Base-by-base conservation (phyloP, 2,797 vertebrate species). In the Macroramphosus scolopax region DNA sequence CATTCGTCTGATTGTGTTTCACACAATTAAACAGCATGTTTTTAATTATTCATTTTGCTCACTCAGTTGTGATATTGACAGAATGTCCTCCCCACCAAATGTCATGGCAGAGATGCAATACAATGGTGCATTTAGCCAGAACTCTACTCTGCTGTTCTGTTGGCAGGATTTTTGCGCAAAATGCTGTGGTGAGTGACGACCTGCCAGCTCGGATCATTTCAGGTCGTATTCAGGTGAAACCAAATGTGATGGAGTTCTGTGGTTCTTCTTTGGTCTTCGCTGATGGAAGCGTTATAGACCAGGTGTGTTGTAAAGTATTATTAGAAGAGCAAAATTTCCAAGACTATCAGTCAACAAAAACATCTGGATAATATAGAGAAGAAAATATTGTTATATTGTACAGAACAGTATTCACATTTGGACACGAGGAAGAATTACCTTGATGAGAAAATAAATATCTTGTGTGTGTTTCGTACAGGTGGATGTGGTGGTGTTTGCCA, bases 401-500 rank as follows among this genome's bases (percentile, higher is more conserved):
- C 2, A 14, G 18, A 2, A 16, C 20, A 22, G 11, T 34, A 7
- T 2, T n/a, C n/a, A n/a, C n/a, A n/a, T n/a, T n/a, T n/a, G n/a
- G n/a, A n/a, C n/a, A n/a, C n/a, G n/a, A n/a, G n/a, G n/a, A n/a
- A n/a, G n/a, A n/a, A n/a, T n/a, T n/a, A n/a, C n/a, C n/a, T n/a
- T n/a, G n/a, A n/a, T n/a, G n/a, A n/a, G n/a, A n/a, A 8, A n/a
- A n/a, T n/a, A n/a, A n/a, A n/a, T n/a, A n/a, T n/a, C n/a, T n/a
- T n/a, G n/a, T n/a, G n/a, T n/a, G 8, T 37, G 1, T 3, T 39
- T 30, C 16, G 2, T 30, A 3, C 65, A 91, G 50, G 43, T 93
- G 2, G 88, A 93, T 26, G 50, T 79, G 0, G 68, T 92, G 0
- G 66, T 94, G 36, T 93, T 93, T 63, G 90, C 90, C 76, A 94